phyloP scores from a whole-genome alignment of 2,888 invertebrate genomes.

The Drosophila meridiana region DNA sequence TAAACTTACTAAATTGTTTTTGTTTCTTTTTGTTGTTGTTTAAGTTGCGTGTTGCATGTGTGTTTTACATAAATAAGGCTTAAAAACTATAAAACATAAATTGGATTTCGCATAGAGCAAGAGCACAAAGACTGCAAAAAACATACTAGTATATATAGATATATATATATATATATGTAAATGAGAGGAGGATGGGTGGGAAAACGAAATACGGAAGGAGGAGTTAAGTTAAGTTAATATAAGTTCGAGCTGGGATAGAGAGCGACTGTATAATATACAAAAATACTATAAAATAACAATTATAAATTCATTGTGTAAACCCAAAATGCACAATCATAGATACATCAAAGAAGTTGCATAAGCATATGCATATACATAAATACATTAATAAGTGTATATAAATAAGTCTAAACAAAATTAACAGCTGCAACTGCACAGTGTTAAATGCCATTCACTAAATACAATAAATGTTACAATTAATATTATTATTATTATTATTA shows the following conservation, averaged over 20 bases:
- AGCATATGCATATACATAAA: conserved; percentile 56
- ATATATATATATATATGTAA: neutral
- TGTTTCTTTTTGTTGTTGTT: conserved; percentile 34
- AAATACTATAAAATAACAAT: conserved; percentile 72
- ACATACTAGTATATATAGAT: conserved; percentile 8
- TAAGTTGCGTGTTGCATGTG: conserved; percentile 60
- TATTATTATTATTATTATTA: conserved; percentile 50
- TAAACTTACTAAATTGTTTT: conserved; percentile 71
- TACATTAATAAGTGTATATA: conserved; percentile 58
- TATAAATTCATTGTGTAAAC: conserved; percentile 68
- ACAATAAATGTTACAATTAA: conserved; percentile 65
- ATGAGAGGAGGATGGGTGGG: neutral
- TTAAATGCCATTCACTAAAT: conserved; percentile 82
- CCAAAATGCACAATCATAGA: conserved; percentile 69
- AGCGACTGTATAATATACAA: conserved; percentile 64
- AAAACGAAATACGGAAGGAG: conserved; percentile 6
- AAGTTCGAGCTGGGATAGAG: conserved; percentile 30
- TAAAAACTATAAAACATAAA: conserved; percentile 78
- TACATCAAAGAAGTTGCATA: conserved; percentile 53
- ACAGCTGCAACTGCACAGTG: conserved; percentile 68
- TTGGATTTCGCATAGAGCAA: conserved; percentile 62
- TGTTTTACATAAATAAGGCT: conserved; percentile 70
- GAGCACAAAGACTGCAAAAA: conserved; percentile 43
- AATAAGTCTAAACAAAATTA: conserved; percentile 75
- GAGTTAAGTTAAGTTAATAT: conserved; percentile 4